These are phyloP conservation scores for Notoglanidium macrostoma DNA, from an alignment of 2,797 vertebrate genomes.

Conservation along the genomic window DNA sequence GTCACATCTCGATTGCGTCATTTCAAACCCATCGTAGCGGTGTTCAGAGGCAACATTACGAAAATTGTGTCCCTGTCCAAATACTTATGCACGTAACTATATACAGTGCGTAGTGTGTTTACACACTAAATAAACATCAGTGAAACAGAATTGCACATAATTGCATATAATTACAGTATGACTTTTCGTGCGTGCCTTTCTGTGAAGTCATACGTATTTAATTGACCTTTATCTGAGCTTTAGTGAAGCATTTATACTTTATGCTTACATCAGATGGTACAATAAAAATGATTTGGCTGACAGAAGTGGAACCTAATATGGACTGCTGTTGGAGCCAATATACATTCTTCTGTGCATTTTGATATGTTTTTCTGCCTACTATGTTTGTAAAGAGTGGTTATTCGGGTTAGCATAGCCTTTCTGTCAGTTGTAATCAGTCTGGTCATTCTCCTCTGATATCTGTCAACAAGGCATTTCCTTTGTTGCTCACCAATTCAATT, in stretches of 20 bases:
- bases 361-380: background rate
- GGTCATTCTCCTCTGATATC: background rate
- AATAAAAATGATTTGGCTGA: background rate
- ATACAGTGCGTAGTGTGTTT: background rate
- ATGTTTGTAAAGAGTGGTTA: background rate
- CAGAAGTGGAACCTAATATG: background rate
- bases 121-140: slow-evolving; percentile 1
- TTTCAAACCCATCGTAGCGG: background rate
- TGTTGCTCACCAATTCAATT: background rate
- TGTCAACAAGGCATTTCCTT: background rate
- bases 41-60: background rate
- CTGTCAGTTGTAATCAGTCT: background rate
- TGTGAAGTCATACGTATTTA: background rate
- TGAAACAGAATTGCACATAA: background rate
- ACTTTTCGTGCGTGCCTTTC: background rate
- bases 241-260: background rate
- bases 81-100: background rate
- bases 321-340: background rate
- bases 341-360: background rate
- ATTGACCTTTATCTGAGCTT: background rate
- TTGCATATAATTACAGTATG: background rate
- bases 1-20: background rate
- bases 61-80: background rate
- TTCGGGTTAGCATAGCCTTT: background rate
- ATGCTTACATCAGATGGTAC: background rate